These are phyloP conservation scores for Drosophila gunungcola DNA, from an alignment of 1,140 invertebrate genomes.

Conservation along the genomic window DNA sequence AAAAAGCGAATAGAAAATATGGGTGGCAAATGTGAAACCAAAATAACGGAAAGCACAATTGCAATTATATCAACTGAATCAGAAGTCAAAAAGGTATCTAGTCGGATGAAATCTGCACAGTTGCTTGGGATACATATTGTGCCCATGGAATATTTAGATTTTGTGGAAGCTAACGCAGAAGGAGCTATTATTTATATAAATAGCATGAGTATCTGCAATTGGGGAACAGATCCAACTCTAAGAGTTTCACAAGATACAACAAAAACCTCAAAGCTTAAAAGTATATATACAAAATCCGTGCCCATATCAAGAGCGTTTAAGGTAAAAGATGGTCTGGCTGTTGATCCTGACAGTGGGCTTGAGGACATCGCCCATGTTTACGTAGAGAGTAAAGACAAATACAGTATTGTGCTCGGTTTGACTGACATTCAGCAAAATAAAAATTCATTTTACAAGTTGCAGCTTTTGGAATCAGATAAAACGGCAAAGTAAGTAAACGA, in stretches of 20 bases:
- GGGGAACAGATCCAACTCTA: slow-evolving; percentile 90
- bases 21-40: slow-evolving; percentile 90
- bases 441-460: slow-evolving; percentile 98
- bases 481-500: slow-evolving; percentile 86
- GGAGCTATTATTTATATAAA: slow-evolving; percentile 88
- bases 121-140: slow-evolving; percentile 91
- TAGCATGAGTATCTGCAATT: slow-evolving; percentile 91
- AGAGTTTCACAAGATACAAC: slow-evolving; percentile 87
- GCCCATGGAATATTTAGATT: slow-evolving; percentile 91
- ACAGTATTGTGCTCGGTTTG: slow-evolving; percentile 91
- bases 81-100: slow-evolving; percentile 89
- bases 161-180: slow-evolving; percentile 86
- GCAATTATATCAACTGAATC: slow-evolving; percentile 91
- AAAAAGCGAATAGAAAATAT: slow-evolving; percentile 90
- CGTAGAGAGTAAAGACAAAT: slow-evolving; percentile 88
- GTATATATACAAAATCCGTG: slow-evolving; percentile 88
- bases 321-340: slow-evolving; percentile 94
- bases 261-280: slow-evolving; percentile 88
- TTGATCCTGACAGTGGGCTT: slow-evolving; percentile 95
- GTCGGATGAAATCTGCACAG: slow-evolving; percentile 89
- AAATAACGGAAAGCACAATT: slow-evolving; percentile 88
- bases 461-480: slow-evolving; percentile 92
- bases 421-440: slow-evolving; percentile 94
- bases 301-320: slow-evolving; percentile 90
- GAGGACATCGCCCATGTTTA: slow-evolving; percentile 93